These are phyloP conservation scores for Latheticus oryzae DNA, from an alignment of 2,888 invertebrate genomes.

Conservation along the genomic window DNA sequence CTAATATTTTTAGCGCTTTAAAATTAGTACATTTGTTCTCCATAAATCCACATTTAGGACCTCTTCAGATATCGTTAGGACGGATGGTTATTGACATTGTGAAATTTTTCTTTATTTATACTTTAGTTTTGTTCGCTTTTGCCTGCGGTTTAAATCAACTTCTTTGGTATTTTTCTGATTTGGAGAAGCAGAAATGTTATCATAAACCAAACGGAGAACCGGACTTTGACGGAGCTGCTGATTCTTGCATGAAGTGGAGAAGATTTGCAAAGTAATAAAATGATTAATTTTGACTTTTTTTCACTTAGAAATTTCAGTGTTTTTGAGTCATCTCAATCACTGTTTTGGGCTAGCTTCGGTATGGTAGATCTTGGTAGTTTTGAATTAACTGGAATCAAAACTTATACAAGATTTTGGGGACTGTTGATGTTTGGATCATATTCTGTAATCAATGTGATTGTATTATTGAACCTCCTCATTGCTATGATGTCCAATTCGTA, in stretches of 20 bases:
- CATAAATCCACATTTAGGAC: constrained; percentile 95
- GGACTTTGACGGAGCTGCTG: constrained; percentile 86
- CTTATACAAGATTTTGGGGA: constrained; percentile 96
- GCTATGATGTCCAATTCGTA: constrained; percentile 99
- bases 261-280: constrained; percentile 88
- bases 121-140: constrained; percentile 92
- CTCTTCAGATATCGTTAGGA: constrained; percentile 92
- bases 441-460: constrained; percentile 96
- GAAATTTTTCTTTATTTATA: constrained; percentile 96
- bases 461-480: constrained; percentile 96
- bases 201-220: constrained; percentile 79
- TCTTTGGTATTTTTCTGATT: constrained; percentile 92
- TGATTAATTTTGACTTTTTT: constrained; percentile 1
- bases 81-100: constrained; percentile 95
- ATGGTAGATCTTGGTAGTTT: constrained; percentile 94
- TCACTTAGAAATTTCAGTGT: constrained; percentile 83
- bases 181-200: constrained; percentile 89
- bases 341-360: constrained; percentile 99
- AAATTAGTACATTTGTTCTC: constrained; percentile 97
- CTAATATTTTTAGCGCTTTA: constrained; percentile 92
- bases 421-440: constrained; percentile 97
- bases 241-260: constrained; percentile 88
- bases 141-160: constrained; percentile 95
- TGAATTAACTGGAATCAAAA: constrained; percentile 93
- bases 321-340: constrained; percentile 96